phyloP scores from a whole-genome alignment of 2,113 vertebrate genomes.

The Anarhynchus alexandrinus region DNA sequence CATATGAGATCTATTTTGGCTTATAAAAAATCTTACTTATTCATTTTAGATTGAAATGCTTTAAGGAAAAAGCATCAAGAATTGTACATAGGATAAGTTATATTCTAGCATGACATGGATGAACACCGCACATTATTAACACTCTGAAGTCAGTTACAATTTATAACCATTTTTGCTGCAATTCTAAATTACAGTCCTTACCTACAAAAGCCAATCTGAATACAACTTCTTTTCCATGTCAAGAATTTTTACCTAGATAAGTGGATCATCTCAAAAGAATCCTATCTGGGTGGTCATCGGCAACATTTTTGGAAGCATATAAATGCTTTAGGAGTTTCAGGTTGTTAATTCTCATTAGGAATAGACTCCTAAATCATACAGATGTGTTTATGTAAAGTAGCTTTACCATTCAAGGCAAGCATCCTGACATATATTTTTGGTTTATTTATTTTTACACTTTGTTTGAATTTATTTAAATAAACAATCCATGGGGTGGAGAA shows the following conservation, averaged over 20 bases:
- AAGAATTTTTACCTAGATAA: not conserved
- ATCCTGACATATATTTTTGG: not conserved
- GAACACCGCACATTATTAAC: not conserved
- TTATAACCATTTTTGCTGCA: not conserved
- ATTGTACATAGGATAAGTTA: not conserved
- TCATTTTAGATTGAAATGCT: too few relatives aligned
- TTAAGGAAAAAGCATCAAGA: not conserved
- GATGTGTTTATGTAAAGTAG: not conserved
- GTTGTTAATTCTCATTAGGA: not conserved
- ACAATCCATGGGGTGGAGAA: fast-evolving
- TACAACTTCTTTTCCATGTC: not conserved
- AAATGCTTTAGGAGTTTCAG: not conserved
- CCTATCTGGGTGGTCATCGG: not conserved
- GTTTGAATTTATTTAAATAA: not conserved
- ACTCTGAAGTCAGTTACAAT: not conserved
- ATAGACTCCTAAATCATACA: not conserved
- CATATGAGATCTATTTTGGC: too few relatives aligned
- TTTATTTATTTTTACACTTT: not conserved
- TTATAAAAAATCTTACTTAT: too few relatives aligned
- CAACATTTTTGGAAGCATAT: not conserved
- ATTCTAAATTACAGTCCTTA: not conserved
- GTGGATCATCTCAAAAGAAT: not conserved
- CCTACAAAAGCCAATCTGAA: not conserved
- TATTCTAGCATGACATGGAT: not conserved
- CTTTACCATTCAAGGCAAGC: not conserved